Evolutionary conservation across 64 coral and sea anemone species (phyloP).

Genomic region (Montipora cactus): DNA sequence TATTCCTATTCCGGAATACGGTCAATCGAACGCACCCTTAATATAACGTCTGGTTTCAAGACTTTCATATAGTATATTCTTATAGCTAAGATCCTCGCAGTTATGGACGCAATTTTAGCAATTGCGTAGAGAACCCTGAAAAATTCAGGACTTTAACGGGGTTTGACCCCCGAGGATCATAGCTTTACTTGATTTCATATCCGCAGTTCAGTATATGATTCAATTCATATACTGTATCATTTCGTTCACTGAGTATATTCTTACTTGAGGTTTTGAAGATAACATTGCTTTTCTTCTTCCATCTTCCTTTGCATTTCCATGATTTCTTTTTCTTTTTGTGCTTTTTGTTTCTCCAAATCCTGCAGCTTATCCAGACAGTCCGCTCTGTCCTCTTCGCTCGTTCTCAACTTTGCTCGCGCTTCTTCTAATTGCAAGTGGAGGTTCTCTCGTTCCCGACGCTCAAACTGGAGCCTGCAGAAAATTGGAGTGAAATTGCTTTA

Average conservation of each 20-base stretch:
- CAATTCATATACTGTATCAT: no score
- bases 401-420: constrained; percentile 54
- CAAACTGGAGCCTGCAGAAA: constrained; percentile 26
- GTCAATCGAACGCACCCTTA: no score
- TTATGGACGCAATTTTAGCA: no score
- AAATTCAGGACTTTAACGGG: no score
- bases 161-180: no score
- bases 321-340: constrained; percentile 60
- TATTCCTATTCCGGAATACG: no score
- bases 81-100: no score
- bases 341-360: constrained; percentile 49
- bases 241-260: not conserved
- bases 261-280: constrained; percentile 64
- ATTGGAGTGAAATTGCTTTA: not conserved
- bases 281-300: constrained; percentile 63
- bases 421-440: constrained; percentile 58
- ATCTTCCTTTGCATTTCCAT: constrained; percentile 44
- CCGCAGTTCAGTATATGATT: no score
- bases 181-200: no score
- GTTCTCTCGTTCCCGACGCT: constrained; percentile 56
- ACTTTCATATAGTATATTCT: no score
- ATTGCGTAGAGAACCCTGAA: no score
- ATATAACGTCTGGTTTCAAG: no score
- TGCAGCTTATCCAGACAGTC: constrained; percentile 23
- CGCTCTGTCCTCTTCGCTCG: constrained; percentile 60